Conservation (phyloP, 1,140 invertebrate genomes). For the Antheraea pernyi region DNA sequence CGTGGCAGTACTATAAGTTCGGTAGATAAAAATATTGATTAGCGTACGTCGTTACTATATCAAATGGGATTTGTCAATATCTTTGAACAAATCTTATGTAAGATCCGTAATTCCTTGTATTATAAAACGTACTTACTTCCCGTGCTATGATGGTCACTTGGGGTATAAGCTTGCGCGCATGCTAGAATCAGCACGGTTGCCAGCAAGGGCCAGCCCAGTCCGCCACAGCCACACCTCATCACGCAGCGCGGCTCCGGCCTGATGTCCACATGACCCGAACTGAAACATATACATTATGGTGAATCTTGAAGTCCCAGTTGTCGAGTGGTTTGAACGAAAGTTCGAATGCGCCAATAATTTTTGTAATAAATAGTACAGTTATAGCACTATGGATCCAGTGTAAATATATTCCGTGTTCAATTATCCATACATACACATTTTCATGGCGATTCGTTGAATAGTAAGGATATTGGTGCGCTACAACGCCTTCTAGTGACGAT, state of each 20-base stretch:
- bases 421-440: no score
- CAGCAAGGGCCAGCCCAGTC: constrained; percentile 50
- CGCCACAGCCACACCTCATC: constrained; percentile 52
- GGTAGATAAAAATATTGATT: not conserved
- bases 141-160: constrained; percentile 36
- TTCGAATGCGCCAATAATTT: no score
- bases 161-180: constrained; percentile 34
- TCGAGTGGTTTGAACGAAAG: not conserved
- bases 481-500: no score
- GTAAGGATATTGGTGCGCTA: no score
- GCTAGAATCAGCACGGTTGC: constrained; percentile 55
- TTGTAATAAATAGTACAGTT: no score
- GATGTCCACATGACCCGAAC: constrained; percentile 50
- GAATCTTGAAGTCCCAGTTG: not conserved
- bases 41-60: not conserved
- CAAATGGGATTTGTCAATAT: no score
- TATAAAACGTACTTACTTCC: constrained; percentile 45
- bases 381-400: no score
- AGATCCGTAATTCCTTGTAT: constrained; percentile 20
- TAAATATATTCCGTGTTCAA: no score
- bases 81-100: not conserved
- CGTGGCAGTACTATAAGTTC: no score
- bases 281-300: constrained; percentile 28
- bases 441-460: no score
- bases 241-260: constrained; percentile 43